Percentiles rank a stretch among this genome's conserved stretches.
These are phyloP conservation scores for Salmo trutta DNA, from an alignment of 2,797 vertebrate genomes.

Conservation along the genomic window DNA sequence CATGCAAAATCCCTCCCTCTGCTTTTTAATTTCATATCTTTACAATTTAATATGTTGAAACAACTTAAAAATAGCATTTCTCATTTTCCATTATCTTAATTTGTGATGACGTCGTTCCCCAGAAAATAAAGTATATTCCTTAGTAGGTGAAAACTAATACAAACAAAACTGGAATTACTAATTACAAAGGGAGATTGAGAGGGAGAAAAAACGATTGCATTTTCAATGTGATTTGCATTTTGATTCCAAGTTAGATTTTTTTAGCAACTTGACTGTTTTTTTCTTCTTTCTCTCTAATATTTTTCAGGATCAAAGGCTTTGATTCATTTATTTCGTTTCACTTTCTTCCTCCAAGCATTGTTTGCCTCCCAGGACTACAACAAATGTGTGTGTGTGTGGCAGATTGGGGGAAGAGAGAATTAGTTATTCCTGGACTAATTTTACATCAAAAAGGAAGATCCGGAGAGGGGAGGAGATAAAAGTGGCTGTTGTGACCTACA, in stretches of 20 bases:
- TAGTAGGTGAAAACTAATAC: constrained; percentile 54
- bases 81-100: constrained; percentile 61
- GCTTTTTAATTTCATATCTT: constrained; percentile 48
- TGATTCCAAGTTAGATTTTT: constrained; percentile 61
- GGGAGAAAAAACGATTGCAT: constrained; percentile 25
- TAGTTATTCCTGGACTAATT: constrained; percentile 71
- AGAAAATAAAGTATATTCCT: constrained; percentile 43
- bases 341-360: constrained; percentile 71
- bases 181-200: constrained; percentile 62
- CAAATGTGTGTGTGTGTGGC: constrained; percentile 57
- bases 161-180: constrained; percentile 64
- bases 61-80: constrained; percentile 55
- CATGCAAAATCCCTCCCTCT: constrained; percentile 47
- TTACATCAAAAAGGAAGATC: constrained; percentile 69
- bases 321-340: constrained; percentile 69
- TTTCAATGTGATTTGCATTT: constrained; percentile 74
- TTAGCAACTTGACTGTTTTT: constrained; percentile 61
- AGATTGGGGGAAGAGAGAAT: constrained; percentile 64
- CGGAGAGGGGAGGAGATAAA: constrained; percentile 62
- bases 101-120: constrained; percentile 47
- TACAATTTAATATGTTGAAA: constrained; percentile 59
- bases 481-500: constrained; percentile 54
- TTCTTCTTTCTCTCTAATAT: constrained; percentile 63
- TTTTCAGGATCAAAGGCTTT: constrained; percentile 77
- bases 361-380: constrained; percentile 74